Percentiles rank a stretch among this genome's conserved stretches.
These are phyloP conservation scores for Limnothrissa miodon DNA, from an alignment of 2,113 vertebrate species.

Conservation along the genomic window DNA sequence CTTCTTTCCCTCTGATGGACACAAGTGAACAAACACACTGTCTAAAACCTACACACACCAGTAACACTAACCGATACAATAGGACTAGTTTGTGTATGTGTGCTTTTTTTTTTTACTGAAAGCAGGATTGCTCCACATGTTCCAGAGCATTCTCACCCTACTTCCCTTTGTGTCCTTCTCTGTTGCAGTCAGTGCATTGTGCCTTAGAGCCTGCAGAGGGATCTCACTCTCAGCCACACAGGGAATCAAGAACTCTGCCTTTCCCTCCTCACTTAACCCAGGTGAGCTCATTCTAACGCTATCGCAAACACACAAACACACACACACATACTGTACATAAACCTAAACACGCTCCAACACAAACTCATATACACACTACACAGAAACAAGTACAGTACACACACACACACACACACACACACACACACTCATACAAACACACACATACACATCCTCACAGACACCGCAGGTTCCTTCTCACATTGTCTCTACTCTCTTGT, in stretches of 20 bases:
- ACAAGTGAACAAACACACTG: background rate
- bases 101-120: background rate
- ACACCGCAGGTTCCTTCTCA: background rate
- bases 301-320: background rate
- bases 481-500: background rate
- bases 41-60: background rate
- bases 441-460: background rate
- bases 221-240: background rate
- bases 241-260: background rate
- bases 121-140: background rate
- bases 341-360: background rate
- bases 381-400: background rate
- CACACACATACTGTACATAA: slow-evolving; percentile 17
- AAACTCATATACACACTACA: background rate
- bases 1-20: background rate
- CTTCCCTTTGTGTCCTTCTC: background rate
- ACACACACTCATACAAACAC: background rate
- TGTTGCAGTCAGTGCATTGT: background rate
- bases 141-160: background rate
- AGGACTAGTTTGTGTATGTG: background rate
- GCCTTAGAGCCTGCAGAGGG: background rate
- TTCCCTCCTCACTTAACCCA: background rate
- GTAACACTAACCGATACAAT: background rate
- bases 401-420: background rate
- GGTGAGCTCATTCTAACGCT: background rate